Evolutionary conservation across 1,140 invertebrate genomes (phyloP).

Genomic region (Lutraria rhynchaena): DNA sequence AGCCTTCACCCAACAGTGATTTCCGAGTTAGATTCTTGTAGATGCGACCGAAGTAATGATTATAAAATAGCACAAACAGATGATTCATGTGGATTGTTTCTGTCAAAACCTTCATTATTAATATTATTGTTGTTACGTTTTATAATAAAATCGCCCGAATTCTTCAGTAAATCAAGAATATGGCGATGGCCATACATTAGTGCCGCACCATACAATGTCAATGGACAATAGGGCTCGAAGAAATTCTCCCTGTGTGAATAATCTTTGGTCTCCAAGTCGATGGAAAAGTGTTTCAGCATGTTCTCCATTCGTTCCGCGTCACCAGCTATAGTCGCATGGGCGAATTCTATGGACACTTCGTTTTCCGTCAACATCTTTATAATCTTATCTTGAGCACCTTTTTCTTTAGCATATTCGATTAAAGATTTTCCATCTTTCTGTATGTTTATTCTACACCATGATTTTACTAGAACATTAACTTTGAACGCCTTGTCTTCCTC

Average conservation of each 20-base stretch:
- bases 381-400: constrained; percentile 68
- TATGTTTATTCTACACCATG: constrained; percentile 78
- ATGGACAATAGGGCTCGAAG: constrained; percentile 69
- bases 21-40: too few species aligned
- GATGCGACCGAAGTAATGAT: too few species aligned
- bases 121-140: background rate
- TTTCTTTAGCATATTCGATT: constrained; percentile 75
- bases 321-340: constrained; percentile 77
- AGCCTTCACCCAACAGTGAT: too few species aligned
- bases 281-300: constrained; percentile 68
- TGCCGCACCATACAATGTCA: constrained; percentile 73
- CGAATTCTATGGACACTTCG: constrained; percentile 78
- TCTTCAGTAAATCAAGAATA: constrained; percentile 66
- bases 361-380: constrained; percentile 71
- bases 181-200: constrained; percentile 74
- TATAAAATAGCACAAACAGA: too few species aligned
- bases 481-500: constrained; percentile 71
- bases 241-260: constrained; percentile 71
- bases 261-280: constrained; percentile 71
- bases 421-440: constrained; percentile 68
- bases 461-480: constrained; percentile 75
- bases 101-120: too few species aligned
- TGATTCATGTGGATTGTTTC: too few species aligned
- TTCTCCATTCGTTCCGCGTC: constrained; percentile 71
- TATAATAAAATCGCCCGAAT: constrained; percentile 5